Evolutionary conservation across 2,113 vertebrate species (phyloP).

Genomic region (Myotis yumanensis): DNA sequence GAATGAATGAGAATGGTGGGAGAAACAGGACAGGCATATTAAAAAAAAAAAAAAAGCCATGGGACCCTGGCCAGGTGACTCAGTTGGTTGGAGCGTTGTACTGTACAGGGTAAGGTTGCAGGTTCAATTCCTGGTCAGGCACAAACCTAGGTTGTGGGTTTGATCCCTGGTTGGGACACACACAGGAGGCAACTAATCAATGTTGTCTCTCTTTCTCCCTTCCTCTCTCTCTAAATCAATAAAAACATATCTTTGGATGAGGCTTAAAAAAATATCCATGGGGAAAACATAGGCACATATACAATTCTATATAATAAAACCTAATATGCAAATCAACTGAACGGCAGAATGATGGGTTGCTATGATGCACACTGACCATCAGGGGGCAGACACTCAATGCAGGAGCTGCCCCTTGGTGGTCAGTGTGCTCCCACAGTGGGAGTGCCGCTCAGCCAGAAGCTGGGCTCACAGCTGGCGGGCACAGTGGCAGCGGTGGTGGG

Average conservation of each 20-base stretch:
- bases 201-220: background rate
- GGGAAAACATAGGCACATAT: background rate
- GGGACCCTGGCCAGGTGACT: background rate
- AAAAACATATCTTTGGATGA: background rate
- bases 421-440: no score
- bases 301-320: background rate
- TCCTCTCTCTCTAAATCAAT: background rate
- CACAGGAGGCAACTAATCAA: background rate
- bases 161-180: background rate
- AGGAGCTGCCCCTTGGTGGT: no score
- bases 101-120: background rate
- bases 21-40: background rate
- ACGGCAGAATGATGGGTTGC: rapidly evolving
- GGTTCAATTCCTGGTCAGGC: background rate
- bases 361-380: no score
- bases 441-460: no score
- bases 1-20: background rate
- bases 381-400: no score
- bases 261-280: background rate
- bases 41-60: background rate
- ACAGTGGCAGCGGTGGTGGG: no score
- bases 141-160: background rate
- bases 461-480: no score
- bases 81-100: background rate
- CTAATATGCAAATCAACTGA: no score